phyloP scores from a whole-genome alignment of 1,140 invertebrate species.

The Camponotus floridanus region DNA sequence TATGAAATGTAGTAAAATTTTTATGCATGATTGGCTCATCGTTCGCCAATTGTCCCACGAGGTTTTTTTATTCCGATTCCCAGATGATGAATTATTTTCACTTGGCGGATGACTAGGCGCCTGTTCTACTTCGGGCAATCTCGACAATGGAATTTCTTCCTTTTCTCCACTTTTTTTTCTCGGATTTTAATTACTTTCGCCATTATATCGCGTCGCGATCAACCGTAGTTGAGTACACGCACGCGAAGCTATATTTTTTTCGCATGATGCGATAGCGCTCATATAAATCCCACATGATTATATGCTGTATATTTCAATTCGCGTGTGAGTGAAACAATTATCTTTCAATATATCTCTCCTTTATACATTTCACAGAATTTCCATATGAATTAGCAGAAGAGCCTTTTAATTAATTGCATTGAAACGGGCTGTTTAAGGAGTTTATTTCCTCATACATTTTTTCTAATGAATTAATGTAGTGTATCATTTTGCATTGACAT shows the following conservation, averaged over 20 bases:
- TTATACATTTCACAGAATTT: constrained; percentile 8
- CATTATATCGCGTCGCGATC: constrained; percentile 45
- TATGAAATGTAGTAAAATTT: constrained; percentile 3
- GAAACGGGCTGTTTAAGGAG: not conserved
- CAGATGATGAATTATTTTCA: constrained; percentile 76
- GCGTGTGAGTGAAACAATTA: not conserved
- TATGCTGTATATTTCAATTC: constrained; percentile 1
- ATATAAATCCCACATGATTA: constrained; percentile 28
- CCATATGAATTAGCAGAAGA: constrained; percentile 9
- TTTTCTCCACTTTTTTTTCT: constrained; percentile 39
- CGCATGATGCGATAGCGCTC: constrained; percentile 22
- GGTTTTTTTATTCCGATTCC: constrained; percentile 58
- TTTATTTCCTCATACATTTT: not conserved
- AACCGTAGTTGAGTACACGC: constrained; percentile 2
- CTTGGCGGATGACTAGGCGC: constrained; percentile 58
- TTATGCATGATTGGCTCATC: not conserved
- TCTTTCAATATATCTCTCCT: not conserved
- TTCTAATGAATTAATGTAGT: constrained; percentile 31
- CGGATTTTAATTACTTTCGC: constrained; percentile 60
- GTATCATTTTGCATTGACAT: constrained; percentile 33
- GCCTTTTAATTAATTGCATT: constrained; percentile 20
- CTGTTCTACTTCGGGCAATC: constrained; percentile 42
- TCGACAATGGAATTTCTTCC: constrained; percentile 31
- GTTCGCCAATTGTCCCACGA: not conserved
- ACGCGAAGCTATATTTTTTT: constrained; percentile 17